phyloP scores from a whole-genome alignment of 2,888 invertebrate genomes.

The Platycheirus albimanus region DNA sequence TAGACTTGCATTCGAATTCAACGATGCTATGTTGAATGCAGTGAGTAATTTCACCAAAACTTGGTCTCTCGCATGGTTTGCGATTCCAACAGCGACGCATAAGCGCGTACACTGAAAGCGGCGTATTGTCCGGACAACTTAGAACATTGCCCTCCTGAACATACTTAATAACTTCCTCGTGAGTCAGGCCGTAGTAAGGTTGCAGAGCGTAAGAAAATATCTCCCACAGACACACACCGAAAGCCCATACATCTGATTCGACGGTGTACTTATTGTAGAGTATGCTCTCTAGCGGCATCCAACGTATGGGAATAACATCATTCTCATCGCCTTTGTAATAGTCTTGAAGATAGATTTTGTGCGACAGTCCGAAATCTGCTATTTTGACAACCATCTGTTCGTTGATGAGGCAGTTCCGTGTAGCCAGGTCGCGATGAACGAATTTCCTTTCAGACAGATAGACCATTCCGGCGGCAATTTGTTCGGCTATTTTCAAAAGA shows the following conservation, averaged over 20 bases:
- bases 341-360: slow-evolving; percentile 96
- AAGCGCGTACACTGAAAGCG: slow-evolving; percentile 92
- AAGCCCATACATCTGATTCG: slow-evolving; percentile 99
- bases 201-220: slow-evolving; percentile 98
- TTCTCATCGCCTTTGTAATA: slow-evolving; percentile 98
- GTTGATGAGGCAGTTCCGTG: slow-evolving; percentile 97
- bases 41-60: slow-evolving; percentile 92
- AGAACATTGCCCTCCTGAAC: slow-evolving; percentile 96
- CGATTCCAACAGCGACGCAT: slow-evolving; percentile 97
- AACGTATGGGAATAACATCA: slow-evolving; percentile 97
- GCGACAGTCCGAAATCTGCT: slow-evolving; percentile 97
- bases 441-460: slow-evolving; percentile 96
- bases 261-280: slow-evolving; percentile 97
- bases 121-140: slow-evolving; percentile 95
- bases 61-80: slow-evolving; percentile 92
- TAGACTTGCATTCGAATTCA: slow-evolving; percentile 81
- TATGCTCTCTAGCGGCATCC: slow-evolving; percentile 99
- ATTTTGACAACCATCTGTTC: slow-evolving; percentile 98
- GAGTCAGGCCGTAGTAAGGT: slow-evolving; percentile 98
- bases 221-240: slow-evolving; percentile 98
- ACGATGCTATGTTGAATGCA: slow-evolving; percentile 88
- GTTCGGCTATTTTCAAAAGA: slow-evolving; percentile 92
- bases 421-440: slow-evolving; percentile 97
- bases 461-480: slow-evolving; percentile 97
- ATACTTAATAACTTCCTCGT: slow-evolving; percentile 97